Conservation (phyloP, 2,113 vertebrate species). For the Indri indri region DNA sequence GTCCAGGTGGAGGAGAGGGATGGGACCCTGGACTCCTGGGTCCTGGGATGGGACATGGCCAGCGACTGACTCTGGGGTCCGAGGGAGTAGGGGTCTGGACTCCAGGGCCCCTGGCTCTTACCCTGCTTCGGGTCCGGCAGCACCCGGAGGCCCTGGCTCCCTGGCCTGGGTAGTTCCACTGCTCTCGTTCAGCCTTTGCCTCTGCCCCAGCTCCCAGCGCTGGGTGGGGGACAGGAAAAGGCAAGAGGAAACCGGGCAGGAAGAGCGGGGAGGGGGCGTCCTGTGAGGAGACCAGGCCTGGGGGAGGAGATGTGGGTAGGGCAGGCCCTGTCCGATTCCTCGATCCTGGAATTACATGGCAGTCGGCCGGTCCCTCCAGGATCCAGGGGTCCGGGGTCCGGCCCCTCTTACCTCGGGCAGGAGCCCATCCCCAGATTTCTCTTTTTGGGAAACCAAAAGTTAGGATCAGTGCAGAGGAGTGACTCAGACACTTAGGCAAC, state of each 20-base stretch:
- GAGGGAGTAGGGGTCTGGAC: not conserved
- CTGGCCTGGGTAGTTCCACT: slow-evolving; percentile 53
- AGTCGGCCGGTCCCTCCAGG: not conserved
- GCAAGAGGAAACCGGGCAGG: slow-evolving; percentile 77
- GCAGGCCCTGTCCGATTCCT: slow-evolving; percentile 33
- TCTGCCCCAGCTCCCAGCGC: slow-evolving; percentile 70
- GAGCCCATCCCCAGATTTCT: not conserved
- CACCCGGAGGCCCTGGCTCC: slow-evolving; percentile 69
- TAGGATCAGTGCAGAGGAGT: not conserved
- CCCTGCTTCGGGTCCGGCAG: slow-evolving; percentile 69
- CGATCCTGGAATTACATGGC: not conserved
- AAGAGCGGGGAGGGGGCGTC: slow-evolving; percentile 79
- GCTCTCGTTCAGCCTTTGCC: slow-evolving; percentile 56
- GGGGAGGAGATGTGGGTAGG: slow-evolving; percentile 63
- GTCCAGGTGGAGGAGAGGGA: not conserved
- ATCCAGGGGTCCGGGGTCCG: not conserved
- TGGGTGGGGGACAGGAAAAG: slow-evolving; percentile 81
- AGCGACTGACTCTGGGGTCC: not conserved
- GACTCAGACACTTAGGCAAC: slow-evolving; percentile 36
- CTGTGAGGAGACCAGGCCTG: slow-evolving; percentile 69
- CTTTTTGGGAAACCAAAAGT: not conserved
- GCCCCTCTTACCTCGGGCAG: not conserved
- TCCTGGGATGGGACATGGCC: not conserved
- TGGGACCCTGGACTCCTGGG: not conserved
- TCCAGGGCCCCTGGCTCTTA: slow-evolving; percentile 5